A percentile compares a stretch with the other conserved stretches of the same genome.
Evolutionary conservation across 1,140 invertebrate genomes (phyloP).

Genomic region (Eubasilissa regina): DNA sequence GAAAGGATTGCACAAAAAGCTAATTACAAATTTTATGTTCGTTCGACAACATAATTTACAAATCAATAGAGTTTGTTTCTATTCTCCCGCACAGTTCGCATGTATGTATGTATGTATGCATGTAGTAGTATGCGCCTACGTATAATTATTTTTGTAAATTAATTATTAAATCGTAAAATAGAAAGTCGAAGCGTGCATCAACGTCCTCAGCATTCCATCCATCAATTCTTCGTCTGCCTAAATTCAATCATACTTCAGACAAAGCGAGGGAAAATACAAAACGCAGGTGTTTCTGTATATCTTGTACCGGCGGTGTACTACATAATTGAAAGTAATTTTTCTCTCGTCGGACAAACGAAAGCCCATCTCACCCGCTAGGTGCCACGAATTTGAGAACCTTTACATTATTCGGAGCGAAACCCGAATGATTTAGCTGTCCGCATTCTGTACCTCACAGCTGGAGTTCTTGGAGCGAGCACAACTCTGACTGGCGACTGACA

Average conservation of each 20-base stretch:
- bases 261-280: neutral
- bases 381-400: neutral
- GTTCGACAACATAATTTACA: no score
- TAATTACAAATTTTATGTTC: no score
- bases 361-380: neutral
- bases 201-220: conserved; percentile 1
- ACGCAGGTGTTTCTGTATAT: conserved; percentile 13
- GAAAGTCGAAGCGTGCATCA: conserved; percentile 8
- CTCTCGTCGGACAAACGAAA: neutral
- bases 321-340: conserved; percentile 30
- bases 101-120: no score
- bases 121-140: no score
- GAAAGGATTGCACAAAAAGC: no score
- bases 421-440: neutral
- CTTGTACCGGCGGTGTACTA: neutral
- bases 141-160: no score
- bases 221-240: conserved; percentile 23
- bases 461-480: neutral
- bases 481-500: conserved; percentile 25
- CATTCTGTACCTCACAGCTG: conserved; percentile 19
- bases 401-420: neutral
- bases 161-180: neutral
- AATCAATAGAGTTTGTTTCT: no score
- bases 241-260: conserved; percentile 21
- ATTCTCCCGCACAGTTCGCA: no score